Percentiles rank a stretch among this genome's conserved stretches.
phyloP scores from a whole-genome alignment of 1,140 invertebrate species.

The Leptopilina clavipes region DNA sequence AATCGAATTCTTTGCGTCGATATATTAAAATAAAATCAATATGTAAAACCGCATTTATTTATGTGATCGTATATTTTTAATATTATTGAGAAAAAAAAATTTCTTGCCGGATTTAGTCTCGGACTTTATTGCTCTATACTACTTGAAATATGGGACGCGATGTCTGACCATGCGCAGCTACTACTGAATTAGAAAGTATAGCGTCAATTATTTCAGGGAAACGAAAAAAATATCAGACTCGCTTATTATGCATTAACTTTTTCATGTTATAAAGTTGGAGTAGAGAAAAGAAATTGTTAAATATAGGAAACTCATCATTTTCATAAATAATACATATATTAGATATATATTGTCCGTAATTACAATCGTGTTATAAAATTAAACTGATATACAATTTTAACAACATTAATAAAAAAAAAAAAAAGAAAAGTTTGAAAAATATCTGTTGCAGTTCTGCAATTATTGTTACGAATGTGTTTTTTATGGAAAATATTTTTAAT shows the following conservation, averaged over 20 bases:
- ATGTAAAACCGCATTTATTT: neutral
- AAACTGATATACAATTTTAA: too few relatives aligned
- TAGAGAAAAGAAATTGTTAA: slow-evolving; percentile 2
- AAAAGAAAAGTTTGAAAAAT: too few relatives aligned
- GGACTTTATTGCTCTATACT: slow-evolving; percentile 21
- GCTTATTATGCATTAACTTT: slow-evolving; percentile 19
- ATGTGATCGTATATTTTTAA: neutral
- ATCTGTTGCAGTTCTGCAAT: too few relatives aligned
- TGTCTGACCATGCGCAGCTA: slow-evolving; percentile 32
- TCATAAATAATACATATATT: too few relatives aligned
- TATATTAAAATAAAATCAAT: neutral
- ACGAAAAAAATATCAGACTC: slow-evolving; percentile 12
- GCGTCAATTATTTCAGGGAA: slow-evolving; percentile 29
- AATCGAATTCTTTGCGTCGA: too few relatives aligned
- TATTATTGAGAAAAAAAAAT: neutral
- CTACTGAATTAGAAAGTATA: slow-evolving; percentile 29
- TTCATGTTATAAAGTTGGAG: neutral
- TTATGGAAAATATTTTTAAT: too few relatives aligned
- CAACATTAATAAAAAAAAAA: too few relatives aligned
- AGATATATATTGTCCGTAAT: too few relatives aligned
- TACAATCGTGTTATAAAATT: too few relatives aligned
- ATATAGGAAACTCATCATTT: neutral
- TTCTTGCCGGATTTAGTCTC: slow-evolving; percentile 11
- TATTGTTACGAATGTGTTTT: too few relatives aligned
- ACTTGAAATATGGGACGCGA: slow-evolving; percentile 31